These are phyloP conservation scores for Pandion haliaetus DNA, from an alignment of 2,113 vertebrate genomes.

Conservation along the genomic window DNA sequence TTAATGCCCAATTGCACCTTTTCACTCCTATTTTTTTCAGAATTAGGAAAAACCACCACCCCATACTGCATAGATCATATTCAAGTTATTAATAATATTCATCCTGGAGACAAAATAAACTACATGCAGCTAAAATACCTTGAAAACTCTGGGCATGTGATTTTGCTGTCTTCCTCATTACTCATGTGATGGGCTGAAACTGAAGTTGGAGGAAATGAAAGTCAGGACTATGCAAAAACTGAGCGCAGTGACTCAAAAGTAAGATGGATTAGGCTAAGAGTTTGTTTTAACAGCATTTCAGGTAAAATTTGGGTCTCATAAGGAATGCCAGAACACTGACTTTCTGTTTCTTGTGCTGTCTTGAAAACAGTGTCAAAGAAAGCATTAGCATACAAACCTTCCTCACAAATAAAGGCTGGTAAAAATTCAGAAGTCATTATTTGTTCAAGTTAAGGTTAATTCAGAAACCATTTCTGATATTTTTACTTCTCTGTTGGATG, in stretches of 20 bases:
- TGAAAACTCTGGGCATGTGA: neutral
- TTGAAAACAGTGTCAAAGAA: neutral
- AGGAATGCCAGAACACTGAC: neutral
- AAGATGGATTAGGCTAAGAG: neutral
- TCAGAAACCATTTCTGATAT: neutral
- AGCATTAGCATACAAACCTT: neutral
- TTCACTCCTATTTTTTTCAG: neutral
- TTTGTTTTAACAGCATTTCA: slow-evolving; percentile 30
- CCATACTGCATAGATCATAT: neutral
- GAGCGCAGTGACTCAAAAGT: neutral
- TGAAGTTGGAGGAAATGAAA: slow-evolving; percentile 6
- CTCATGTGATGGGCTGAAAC: neutral
- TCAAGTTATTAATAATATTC: neutral
- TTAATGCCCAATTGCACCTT: neutral
- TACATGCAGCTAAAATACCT: neutral
- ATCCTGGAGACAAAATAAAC: neutral
- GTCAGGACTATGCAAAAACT: neutral
- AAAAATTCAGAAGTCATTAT: neutral
- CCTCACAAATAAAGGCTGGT: neutral
- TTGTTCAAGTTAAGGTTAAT: neutral
- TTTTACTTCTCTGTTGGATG: neutral
- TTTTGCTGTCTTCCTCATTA: neutral
- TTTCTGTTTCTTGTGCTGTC: neutral
- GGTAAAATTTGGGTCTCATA: neutral
- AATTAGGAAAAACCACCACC: neutral